Conservation (phyloP, 2,113 vertebrate genomes). For the Menura novaehollandiae region DNA sequence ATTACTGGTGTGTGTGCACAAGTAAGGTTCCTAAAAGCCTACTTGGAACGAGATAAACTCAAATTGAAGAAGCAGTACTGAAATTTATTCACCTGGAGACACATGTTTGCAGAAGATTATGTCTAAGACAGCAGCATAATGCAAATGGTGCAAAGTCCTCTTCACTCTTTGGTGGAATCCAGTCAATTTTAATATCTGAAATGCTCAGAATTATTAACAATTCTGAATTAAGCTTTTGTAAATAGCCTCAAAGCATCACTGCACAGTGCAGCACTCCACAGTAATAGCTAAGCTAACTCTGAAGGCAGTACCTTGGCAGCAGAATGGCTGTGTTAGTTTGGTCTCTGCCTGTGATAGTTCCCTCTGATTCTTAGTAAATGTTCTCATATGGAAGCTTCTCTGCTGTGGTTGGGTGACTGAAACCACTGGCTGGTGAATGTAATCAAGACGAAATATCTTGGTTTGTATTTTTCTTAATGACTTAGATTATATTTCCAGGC, state of each 20-base stretch:
- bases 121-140: background rate
- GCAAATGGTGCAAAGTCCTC: background rate
- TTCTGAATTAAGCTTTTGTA: background rate
- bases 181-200: background rate
- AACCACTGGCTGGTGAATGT: background rate
- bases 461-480: background rate
- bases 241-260: background rate
- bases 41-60: background rate
- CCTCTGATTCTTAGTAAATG: background rate
- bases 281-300: accelerated
- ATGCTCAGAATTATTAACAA: background rate
- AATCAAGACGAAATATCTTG: background rate
- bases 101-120: background rate
- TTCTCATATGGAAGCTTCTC: background rate
- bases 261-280: background rate
- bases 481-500: background rate
- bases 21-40: background rate
- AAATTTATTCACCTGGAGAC: background rate
- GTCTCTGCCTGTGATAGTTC: background rate
- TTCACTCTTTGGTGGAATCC: background rate
- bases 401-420: background rate
- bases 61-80: background rate
- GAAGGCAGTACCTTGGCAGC: background rate
- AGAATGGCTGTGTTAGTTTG: background rate
- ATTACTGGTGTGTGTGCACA: background rate